These are phyloP conservation scores for Argyresthia albistria DNA, from an alignment of 2,888 invertebrate genomes.

Conservation along the genomic window DNA sequence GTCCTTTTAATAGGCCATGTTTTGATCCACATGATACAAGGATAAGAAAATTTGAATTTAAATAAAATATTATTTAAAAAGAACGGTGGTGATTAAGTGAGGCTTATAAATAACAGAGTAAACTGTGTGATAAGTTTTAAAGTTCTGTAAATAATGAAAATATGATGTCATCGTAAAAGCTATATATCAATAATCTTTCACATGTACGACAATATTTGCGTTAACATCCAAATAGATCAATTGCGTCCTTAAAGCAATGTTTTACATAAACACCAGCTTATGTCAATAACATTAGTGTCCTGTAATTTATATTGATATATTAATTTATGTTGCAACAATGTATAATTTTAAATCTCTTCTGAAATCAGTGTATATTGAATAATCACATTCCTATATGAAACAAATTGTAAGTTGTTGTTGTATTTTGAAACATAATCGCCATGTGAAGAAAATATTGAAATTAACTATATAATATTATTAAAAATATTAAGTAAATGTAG, in stretches of 20 bases:
- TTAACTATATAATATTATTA: no score
- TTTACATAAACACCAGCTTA: not conserved
- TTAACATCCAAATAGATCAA: no score
- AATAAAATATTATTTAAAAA: not conserved
- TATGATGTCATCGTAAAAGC: no score
- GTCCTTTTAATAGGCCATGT: not conserved
- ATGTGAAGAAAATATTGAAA: not conserved
- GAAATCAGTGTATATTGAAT: not conserved
- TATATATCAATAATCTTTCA: no score
- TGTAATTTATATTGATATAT: not conserved
- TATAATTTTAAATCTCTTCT: not conserved
- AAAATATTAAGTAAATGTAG: not conserved
- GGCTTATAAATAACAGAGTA: no score
- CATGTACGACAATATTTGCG: no score
- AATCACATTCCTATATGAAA: constrained; percentile 7
- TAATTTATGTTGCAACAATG: not conserved
- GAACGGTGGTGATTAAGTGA: not conserved
- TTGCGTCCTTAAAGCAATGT: not conserved
- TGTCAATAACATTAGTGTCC: not conserved
- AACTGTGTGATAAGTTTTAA: no score
- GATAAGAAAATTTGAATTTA: not conserved
- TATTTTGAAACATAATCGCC: constrained; percentile 12
- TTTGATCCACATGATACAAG: not conserved
- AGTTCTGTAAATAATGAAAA: no score
- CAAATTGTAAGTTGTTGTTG: not conserved